phyloP scores from a whole-genome alignment of 1,140 invertebrate species.

The Neocloeon triangulifer region DNA sequence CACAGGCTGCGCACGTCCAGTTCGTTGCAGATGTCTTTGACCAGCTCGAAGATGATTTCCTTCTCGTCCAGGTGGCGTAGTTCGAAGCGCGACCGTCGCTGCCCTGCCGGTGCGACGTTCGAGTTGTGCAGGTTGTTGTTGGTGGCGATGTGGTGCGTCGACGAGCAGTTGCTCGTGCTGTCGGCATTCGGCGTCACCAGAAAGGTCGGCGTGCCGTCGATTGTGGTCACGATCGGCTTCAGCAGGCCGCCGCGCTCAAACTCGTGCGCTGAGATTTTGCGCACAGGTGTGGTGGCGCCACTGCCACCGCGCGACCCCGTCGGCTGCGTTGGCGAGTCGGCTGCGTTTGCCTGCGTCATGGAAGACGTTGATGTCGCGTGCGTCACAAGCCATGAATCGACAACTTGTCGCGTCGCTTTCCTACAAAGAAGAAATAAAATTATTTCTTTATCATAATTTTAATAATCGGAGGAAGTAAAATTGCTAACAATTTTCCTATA shows the following conservation, averaged over 20 bases:
- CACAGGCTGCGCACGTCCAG: constrained; percentile 78
- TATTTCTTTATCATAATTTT: no score
- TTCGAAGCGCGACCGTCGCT: constrained; percentile 54
- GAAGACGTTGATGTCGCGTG: constrained; percentile 49
- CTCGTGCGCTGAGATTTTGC: constrained; percentile 89
- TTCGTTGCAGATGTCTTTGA: constrained; percentile 93
- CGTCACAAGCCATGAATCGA: constrained; percentile 76
- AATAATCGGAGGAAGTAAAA: no score
- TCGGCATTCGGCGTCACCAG: constrained; percentile 7
- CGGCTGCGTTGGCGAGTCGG: constrained; percentile 30
- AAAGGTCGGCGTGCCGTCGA: constrained; percentile 10
- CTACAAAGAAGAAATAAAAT: no score
- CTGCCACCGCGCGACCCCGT: constrained; percentile 27
- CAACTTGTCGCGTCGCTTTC: constrained; percentile 74
- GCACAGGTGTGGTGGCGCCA: constrained; percentile 71
- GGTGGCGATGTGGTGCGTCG: constrained; percentile 11
- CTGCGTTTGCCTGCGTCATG: constrained; percentile 15
- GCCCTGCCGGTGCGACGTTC: constrained; percentile 27
- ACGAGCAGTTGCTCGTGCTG: background rate
- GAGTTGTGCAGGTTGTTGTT: constrained; percentile 11
- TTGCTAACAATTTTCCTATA: no score
- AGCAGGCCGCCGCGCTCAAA: constrained; percentile 77
- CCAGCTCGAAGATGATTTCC: constrained; percentile 86
- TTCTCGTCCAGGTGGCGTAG: constrained; percentile 75
- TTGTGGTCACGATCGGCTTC: constrained; percentile 67